Conservation (phyloP, 2,888 invertebrate genomes). For the Alitta virens region DNA sequence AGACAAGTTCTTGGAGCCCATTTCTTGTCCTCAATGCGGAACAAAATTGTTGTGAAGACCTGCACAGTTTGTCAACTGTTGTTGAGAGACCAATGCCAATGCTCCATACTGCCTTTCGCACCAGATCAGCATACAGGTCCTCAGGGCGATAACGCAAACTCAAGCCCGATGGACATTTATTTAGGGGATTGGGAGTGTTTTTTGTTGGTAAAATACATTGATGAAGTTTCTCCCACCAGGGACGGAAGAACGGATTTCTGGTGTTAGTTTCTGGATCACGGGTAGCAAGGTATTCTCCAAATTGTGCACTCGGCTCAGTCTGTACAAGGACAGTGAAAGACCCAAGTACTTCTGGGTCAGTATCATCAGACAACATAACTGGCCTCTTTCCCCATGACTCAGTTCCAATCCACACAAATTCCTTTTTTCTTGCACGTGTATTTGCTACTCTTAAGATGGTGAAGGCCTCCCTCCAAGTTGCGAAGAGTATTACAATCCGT, state of each 20-base stretch:
- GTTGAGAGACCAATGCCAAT: not conserved
- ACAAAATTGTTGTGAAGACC: not conserved
- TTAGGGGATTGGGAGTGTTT: too few species aligned
- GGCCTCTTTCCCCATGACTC: not conserved
- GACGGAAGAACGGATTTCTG: not conserved
- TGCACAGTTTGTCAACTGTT: not conserved
- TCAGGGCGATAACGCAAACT: not conserved
- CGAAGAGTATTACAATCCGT: not conserved
- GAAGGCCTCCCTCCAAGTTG: not conserved
- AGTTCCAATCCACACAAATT: conserved; percentile 1
- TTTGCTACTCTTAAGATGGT: conserved; percentile 1
- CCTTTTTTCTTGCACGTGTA: not conserved
- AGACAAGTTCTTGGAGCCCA: not conserved
- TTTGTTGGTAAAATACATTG: not conserved
- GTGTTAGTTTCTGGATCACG: not conserved
- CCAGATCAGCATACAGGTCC: not conserved
- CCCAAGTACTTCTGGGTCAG: not conserved
- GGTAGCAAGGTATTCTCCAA: not conserved
- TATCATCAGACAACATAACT: not conserved
- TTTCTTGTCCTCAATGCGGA: not conserved
- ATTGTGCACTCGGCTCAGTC: not conserved
- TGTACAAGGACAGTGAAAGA: not conserved
- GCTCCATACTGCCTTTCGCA: not conserved
- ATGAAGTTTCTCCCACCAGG: not conserved
- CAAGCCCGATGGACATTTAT: too few species aligned